Evolutionary conservation across 2,113 vertebrate species (phyloP), one percentile per base, ranked within the genome.

Genomic region (Phaethon lepturus): DNA sequence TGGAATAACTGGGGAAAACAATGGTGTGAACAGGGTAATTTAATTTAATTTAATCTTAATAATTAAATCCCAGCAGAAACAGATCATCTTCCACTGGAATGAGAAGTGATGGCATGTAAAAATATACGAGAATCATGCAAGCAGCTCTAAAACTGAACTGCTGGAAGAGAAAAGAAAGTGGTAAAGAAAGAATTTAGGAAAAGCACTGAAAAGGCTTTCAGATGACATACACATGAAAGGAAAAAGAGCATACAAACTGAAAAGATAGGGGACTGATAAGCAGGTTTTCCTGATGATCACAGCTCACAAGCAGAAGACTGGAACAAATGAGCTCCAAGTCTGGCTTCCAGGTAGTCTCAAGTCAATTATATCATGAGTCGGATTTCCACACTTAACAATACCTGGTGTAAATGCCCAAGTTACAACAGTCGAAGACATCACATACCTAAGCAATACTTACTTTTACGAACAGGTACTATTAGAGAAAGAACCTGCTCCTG

Each of bases 61-160:
- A 38, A 38, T 94, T 76, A 79, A 81, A 93, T 87, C 66, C n/a
- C 45, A 91, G 42, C 53, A 97, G 88, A 89, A 91, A 58, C 6
- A 68, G 49, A 68, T 91, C 13, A 50, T 73, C 55, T 92, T 90
- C 55, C 38, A 44, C 31, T 11, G 66, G 71, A 90, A 96, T 92
- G 62, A 97, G 76, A 95, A 93, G 85, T 29, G n/a, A 47, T 11
- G 29, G 25, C 20, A 47, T 40, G 19, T 47, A 88, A 90, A 96
- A 95, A 96, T 62, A 82, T 60, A 74, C 24, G 93, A 59, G 82
- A 94, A 92, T 93, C 45, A 93, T 13, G 52, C 31, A 93, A 95
- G 69, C 47, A 92, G 67, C 74, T 90, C 88, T 94, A 84, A 97
- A 98, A 85, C 9, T 69, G 82, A 88, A 56, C 71, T 93, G 50